Conservation (phyloP, 2,888 invertebrate genomes). For the Eulithis prunata region DNA sequence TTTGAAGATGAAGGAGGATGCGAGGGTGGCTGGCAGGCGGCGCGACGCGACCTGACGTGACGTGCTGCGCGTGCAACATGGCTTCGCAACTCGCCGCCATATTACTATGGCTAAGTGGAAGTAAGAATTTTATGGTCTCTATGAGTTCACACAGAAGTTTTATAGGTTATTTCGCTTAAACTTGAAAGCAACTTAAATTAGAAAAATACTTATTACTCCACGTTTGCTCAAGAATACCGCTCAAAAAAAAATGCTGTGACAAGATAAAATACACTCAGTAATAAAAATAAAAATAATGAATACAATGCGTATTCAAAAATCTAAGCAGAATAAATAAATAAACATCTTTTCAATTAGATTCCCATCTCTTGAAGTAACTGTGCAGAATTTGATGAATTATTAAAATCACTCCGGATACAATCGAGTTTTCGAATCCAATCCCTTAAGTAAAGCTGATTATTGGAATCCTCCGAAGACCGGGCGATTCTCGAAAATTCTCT, state of each 20-base stretch:
- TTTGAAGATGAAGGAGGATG: conserved; percentile 68
- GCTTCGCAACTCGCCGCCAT: conserved; percentile 71
- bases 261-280: neutral
- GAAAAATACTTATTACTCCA: too few relatives aligned
- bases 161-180: too few relatives aligned
- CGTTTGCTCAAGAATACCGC: too few relatives aligned
- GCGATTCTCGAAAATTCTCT: conserved; percentile 69
- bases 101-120: conserved; percentile 76
- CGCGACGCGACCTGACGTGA: conserved; percentile 66
- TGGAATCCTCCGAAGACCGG: conserved; percentile 68
- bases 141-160: too few relatives aligned
- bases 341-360: conserved; percentile 60
- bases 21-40: conserved; percentile 55
- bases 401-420: conserved; percentile 80
- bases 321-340: conserved; percentile 49
- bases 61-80: conserved; percentile 60
- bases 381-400: conserved; percentile 76
- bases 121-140: conserved; percentile 54
- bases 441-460: conserved; percentile 83
- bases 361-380: conserved; percentile 59
- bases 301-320: conserved; percentile 2
- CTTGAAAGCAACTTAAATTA: too few relatives aligned
- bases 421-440: conserved; percentile 79
- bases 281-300: neutral
- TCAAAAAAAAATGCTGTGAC: too few relatives aligned